These are phyloP conservation scores for Talpa occidentalis DNA, from an alignment of 2,113 vertebrate genomes.

Conservation along the genomic window DNA sequence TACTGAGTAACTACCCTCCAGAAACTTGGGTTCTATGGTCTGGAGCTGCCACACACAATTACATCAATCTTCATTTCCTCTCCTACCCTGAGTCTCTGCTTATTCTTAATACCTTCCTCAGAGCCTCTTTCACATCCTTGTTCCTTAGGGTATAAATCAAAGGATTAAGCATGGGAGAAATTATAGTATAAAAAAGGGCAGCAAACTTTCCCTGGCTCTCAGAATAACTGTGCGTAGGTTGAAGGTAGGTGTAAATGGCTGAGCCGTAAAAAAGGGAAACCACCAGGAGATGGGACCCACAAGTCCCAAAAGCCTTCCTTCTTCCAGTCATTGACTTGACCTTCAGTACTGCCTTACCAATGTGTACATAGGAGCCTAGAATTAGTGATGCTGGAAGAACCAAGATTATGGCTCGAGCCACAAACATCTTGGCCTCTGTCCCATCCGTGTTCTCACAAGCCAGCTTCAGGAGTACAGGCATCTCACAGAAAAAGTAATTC, in stretches of 20 bases:
- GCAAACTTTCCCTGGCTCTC: slow-evolving; percentile 32
- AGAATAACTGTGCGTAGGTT: slow-evolving; percentile 43
- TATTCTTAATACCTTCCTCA: slow-evolving; percentile 27
- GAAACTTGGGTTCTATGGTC: neutral
- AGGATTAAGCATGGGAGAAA: slow-evolving; percentile 68
- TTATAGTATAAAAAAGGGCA: slow-evolving; percentile 54
- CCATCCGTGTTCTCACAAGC: slow-evolving; percentile 64
- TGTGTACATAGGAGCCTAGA: slow-evolving; percentile 50
- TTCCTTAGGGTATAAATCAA: slow-evolving; percentile 66
- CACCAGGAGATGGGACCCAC: slow-evolving; percentile 68
- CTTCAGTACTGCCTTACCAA: slow-evolving; percentile 31
- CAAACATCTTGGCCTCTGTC: slow-evolving; percentile 64
- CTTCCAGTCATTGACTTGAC: slow-evolving; percentile 48
- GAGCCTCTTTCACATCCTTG: slow-evolving; percentile 58
- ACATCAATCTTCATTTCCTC: neutral
- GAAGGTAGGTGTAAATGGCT: slow-evolving; percentile 41
- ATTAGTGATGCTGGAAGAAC: slow-evolving; percentile 39
- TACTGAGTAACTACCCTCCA: neutral
- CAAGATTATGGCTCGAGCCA: slow-evolving; percentile 47
- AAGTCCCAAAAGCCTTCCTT: slow-evolving; percentile 68
- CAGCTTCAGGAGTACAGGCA: slow-evolving; percentile 67
- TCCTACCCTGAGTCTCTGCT: neutral
- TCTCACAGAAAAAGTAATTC: slow-evolving; percentile 72
- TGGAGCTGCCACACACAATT: no score
- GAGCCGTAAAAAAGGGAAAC: slow-evolving; percentile 70